Base-by-base conservation (phyloP, 2,888 invertebrate species). In the Blastobasis adustella region DNA sequence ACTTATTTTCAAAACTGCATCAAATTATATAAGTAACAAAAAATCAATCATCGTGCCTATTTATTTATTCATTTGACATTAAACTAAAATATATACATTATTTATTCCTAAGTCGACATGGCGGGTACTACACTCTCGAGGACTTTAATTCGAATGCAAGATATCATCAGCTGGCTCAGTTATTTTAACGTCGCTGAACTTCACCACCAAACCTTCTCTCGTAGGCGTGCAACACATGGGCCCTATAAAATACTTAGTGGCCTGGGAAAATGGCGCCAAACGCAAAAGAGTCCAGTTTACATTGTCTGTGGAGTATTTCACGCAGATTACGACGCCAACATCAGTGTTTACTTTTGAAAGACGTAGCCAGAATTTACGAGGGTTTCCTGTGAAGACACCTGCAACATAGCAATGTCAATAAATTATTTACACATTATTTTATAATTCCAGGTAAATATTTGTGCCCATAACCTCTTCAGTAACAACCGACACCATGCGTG, bases 291-390 rank as follows among this genome's bases (percentile, higher is more conserved):
- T 62, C 85, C 85, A 86, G 0, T 49, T 62, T 6, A 55, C 46
- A 10, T 73, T 71, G 47, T 86, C 81, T 1, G 57, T 61, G 9
- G 85, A 84, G 48, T 82, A 85, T 56, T 86, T 85, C 5, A 84
- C 69, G 51, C 79, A 78, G 0, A 80, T 63, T 0, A 76, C 77
- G 5, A 69, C 62, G 23, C 23, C 23, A 23, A 23, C 23, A 23
- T 23, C 23, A 23, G 23, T 23, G 0, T 62, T 61, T 4, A 71
- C 60, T 64, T 68, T 76, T 5, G 72, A 76, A 6, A 85, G 52
- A 3, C 83, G 76, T 0, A 86, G 60, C 68, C 79, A 83, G 60
- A 81, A 85, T 49, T 79, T 82, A 0, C 64, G 58, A 0, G 85
- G 76, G 48, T 84, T 63, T 2, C 83, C 84, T 0, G 62, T 55